These are phyloP conservation scores for Vidua macroura DNA, from an alignment of 2,113 vertebrate species.

Conservation along the genomic window DNA sequence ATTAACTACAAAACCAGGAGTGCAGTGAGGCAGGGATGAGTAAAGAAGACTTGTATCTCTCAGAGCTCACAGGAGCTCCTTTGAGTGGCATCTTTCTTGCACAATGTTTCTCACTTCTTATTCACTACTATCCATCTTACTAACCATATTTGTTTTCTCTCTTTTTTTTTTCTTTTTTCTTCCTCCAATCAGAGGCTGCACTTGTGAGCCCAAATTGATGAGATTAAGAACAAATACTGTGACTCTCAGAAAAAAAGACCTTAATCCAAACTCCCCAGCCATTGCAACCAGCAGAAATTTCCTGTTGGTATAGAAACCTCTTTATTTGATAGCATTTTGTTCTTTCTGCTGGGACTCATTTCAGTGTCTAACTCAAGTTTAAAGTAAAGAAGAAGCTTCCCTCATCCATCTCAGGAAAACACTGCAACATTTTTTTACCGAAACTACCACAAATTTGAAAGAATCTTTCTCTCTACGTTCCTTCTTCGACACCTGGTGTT, in stretches of 20 bases:
- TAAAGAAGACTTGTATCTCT: background rate
- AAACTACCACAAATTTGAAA: background rate
- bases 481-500: background rate
- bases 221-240: background rate
- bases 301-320: background rate
- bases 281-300: background rate
- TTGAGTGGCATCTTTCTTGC: background rate
- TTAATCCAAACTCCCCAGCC: background rate
- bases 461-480: background rate
- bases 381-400: background rate
- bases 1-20: background rate
- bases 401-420: background rate
- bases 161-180: fast-evolving
- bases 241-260: background rate
- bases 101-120: background rate
- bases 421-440: background rate
- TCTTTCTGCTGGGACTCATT: background rate
- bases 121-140: background rate
- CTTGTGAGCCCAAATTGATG: background rate
- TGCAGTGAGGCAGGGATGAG: background rate
- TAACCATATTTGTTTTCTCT: background rate
- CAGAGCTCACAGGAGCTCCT: background rate
- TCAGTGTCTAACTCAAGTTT: background rate
- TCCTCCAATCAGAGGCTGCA: background rate
- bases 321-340: background rate